Percentiles rank a stretch among this genome's conserved stretches.
Evolutionary conservation across 2,888 invertebrate species (phyloP).

Genomic region (Apamea monoglypha): DNA sequence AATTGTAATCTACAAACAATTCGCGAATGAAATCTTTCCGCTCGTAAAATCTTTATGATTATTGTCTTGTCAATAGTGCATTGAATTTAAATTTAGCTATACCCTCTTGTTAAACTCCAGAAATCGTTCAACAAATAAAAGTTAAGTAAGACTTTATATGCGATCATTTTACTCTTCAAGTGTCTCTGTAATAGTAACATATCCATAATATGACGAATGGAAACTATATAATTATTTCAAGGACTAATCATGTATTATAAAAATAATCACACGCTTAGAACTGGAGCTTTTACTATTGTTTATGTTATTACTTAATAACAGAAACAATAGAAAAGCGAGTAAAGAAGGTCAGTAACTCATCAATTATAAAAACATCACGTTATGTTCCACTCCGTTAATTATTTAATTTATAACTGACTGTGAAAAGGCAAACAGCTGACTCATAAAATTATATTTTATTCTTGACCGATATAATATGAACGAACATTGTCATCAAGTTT

Average conservation of each 20-base stretch:
- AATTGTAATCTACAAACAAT: background rate
- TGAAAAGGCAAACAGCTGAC: constrained; percentile 52
- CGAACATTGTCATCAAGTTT: background rate
- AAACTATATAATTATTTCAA: constrained; percentile 23
- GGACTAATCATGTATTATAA: constrained; percentile 10
- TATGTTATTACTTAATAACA: no score
- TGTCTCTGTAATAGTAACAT: constrained; percentile 1
- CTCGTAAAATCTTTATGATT: constrained; percentile 23
- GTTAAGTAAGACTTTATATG: background rate
- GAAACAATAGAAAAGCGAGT: constrained; percentile 18
- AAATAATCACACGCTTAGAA: constrained; percentile 13
- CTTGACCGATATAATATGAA: constrained; percentile 38
- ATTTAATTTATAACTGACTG: constrained; percentile 25
- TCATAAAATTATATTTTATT: constrained; percentile 6
- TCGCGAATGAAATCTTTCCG: constrained; percentile 26
- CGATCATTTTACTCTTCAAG: background rate
- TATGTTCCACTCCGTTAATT: constrained; percentile 32
- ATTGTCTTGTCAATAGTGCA: constrained; percentile 9
- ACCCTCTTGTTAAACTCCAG: background rate
- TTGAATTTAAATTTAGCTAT: constrained; percentile 8
- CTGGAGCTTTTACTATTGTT: no score
- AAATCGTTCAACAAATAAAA: background rate
- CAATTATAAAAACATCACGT: constrained; percentile 23
- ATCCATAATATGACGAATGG: background rate
- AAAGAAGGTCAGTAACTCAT: constrained; percentile 47